Conservation (phyloP, 2,113 vertebrate species). For the Chamaea fasciata region DNA sequence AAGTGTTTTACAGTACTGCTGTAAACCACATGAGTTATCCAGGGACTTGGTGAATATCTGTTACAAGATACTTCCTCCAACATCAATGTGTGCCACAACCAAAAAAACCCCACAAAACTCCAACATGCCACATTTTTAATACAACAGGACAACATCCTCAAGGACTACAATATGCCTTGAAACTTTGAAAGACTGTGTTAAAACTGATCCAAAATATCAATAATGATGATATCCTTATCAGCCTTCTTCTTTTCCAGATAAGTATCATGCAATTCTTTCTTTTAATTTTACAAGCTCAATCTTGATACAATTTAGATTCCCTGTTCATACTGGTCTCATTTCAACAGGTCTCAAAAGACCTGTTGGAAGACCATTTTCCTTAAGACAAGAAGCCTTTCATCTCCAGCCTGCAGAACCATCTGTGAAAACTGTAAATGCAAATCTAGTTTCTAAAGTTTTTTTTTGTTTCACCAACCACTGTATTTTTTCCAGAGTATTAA, state of each 20-base stretch:
- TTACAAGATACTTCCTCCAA: neutral
- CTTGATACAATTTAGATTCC: neutral
- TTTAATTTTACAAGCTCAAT: neutral
- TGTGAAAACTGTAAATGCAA: neutral
- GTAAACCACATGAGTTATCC: neutral
- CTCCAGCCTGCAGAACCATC: neutral
- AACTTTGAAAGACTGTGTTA: neutral
- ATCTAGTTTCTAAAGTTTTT: neutral
- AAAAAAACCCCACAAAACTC: neutral
- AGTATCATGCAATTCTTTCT: neutral
- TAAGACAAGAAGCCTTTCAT: neutral
- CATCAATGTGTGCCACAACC: accelerated
- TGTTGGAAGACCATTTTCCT: neutral
- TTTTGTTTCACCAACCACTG: neutral
- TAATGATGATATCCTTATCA: neutral
- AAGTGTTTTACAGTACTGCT: neutral
- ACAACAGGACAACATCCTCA: neutral
- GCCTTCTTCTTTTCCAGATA: neutral
- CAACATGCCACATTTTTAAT: neutral
- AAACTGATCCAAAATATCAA: neutral
- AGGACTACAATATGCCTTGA: neutral
- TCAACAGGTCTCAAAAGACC: neutral
- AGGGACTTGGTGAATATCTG: neutral
- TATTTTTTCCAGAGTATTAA: neutral
- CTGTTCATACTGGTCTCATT: neutral